Evolutionary conservation across 1,140 invertebrate genomes (phyloP), one percentile per base, ranked within the genome.

Genomic region (Paraescarpia echinospica): DNA sequence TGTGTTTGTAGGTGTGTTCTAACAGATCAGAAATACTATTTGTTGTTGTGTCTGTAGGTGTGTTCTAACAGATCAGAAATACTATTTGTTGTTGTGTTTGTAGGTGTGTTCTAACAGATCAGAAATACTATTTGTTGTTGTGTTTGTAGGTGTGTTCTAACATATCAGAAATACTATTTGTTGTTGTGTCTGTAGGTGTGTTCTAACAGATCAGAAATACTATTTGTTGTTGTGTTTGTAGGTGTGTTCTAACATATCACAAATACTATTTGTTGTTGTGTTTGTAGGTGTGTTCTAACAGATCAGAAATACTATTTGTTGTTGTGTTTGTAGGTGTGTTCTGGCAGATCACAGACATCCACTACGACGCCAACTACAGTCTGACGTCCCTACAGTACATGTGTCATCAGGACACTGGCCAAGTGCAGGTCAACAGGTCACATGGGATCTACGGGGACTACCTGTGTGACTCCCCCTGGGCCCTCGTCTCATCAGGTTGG

Each of bases 291-390:
- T 18, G 14, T 77, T 77, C 22, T 12, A 31, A 18, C 59, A 77
- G 59, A 27, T 77, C 59, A 27, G 2, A 77, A 18, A 5, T 18
- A 77, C 22, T n/a, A 31, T 0, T 5, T 5, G 4, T 89, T 33
- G n/a, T 5, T 90, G 22, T 22, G 14, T 90, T 22, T 94, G 35
- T 97, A 98, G 98, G 98, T 94, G 98, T 98, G 95, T 98, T 98
- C 96, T 98, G 98, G 98, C 98, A 98, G 96, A 98, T 98, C 94
- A 98, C 98, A 90, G 98, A 98, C 95, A 97, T 98, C 93, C 98
- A 98, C 96, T 98, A 98, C 96, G 98, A 98, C 95, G 97, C 97
- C 12, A 97, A 97, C 89, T 98, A 98, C 95, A 97, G 97, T 93
- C 94, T 95, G 91, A 35, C 34, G 4, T 89, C 88, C 14, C 27